Conservation (phyloP, 1,140 invertebrate genomes). For the Drosophila insularis region DNA sequence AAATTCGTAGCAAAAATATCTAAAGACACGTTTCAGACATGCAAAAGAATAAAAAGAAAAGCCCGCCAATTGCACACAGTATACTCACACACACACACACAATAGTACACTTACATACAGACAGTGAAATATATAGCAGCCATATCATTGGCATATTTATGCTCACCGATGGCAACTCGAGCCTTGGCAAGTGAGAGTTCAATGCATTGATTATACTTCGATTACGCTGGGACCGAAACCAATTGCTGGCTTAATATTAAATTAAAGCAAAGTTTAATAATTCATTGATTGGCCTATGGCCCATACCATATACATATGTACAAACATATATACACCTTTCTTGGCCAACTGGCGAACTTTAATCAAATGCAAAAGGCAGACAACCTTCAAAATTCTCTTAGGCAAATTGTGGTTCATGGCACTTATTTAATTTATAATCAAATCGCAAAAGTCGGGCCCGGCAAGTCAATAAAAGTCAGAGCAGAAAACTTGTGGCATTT, state of each 20-base stretch:
- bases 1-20: conserved; percentile 12
- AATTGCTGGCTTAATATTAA: conserved; percentile 44
- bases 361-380: conserved; percentile 43
- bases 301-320: too few relatives aligned
- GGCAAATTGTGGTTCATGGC: conserved; percentile 39
- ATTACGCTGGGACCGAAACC: conserved; percentile 47
- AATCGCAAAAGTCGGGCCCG: conserved; percentile 55
- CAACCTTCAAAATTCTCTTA: conserved; percentile 34
- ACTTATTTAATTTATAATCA: conserved; percentile 74
- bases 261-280: conserved; percentile 57
- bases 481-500: conserved; percentile 70
- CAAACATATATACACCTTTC: too few relatives aligned
- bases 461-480: conserved; percentile 71
- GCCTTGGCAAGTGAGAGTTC: conserved; percentile 30
- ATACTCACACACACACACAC: background rate
- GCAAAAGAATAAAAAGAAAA: conserved; percentile 33
- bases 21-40: conserved; percentile 58
- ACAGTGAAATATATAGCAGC: conserved; percentile 17
- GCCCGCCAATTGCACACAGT: conserved; percentile 1
- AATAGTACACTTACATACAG: background rate
- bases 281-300: conserved; percentile 56
- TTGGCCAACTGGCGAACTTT: conserved; percentile 23
- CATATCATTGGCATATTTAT: conserved; percentile 65
- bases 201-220: conserved; percentile 61
- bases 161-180: conserved; percentile 15